A percentile compares a stretch with the other conserved stretches of the same genome.
These are phyloP conservation scores for Coleophora deauratella DNA, from an alignment of 2,888 invertebrate genomes.

Conservation along the genomic window DNA sequence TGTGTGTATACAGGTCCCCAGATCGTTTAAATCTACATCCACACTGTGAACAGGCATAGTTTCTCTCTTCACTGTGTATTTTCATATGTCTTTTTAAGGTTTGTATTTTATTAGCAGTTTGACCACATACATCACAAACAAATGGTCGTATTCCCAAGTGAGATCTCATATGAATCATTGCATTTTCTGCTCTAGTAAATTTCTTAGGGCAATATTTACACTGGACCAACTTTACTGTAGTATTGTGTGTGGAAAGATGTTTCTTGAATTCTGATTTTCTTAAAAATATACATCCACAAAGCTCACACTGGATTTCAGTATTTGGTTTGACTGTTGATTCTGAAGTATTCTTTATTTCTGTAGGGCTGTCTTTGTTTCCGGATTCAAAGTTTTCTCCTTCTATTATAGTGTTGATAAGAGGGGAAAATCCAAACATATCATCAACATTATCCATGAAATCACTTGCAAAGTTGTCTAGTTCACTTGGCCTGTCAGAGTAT, in stretches of 20 bases:
- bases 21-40: slow-evolving; percentile 29
- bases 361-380: neutral
- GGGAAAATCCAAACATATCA: too few species aligned
- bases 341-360: neutral
- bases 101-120: slow-evolving; percentile 29
- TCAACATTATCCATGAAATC: neutral
- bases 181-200: slow-evolving; percentile 48
- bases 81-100: slow-evolving; percentile 29
- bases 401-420: too few species aligned
- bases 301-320: slow-evolving; percentile 21
- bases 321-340: neutral
- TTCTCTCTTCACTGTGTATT: slow-evolving; percentile 31
- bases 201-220: slow-evolving; percentile 43
- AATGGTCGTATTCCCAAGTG: slow-evolving; percentile 67
- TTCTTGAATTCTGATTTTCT: slow-evolving; percentile 22
- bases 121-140: slow-evolving; percentile 60
- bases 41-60: slow-evolving; percentile 28
- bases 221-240: slow-evolving; percentile 32
- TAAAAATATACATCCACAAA: slow-evolving; percentile 26
- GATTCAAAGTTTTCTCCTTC: too few species aligned
- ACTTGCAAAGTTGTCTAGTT: neutral
- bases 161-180: slow-evolving; percentile 61
- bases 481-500: neutral
- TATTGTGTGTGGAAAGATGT: slow-evolving; percentile 44
- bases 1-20: slow-evolving; percentile 27